Evolutionary conservation across 2,888 invertebrate genomes (phyloP).

Genomic region (Eupithecia centaureata): DNA sequence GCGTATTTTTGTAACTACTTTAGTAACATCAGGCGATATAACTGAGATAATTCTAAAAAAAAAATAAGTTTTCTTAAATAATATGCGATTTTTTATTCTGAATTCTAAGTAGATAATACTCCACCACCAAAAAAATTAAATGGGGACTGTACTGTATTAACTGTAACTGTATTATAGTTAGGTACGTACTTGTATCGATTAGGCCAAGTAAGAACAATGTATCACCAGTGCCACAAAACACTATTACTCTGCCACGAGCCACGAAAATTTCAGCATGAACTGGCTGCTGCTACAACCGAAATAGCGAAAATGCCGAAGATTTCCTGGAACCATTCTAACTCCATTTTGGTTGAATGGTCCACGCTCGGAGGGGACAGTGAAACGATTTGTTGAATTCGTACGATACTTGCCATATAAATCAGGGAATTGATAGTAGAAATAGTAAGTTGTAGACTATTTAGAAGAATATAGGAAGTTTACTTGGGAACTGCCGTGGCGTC

Average conservation of each 20-base stretch:
- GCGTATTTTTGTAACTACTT: no score
- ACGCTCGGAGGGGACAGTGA: conserved; percentile 27
- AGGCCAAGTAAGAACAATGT: background rate
- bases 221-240: background rate
- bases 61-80: no score
- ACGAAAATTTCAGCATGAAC: conserved; percentile 72
- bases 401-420: conserved; percentile 23
- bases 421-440: conserved; percentile 3
- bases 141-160: no score
- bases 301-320: conserved; percentile 57
- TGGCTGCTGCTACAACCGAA: conserved; percentile 54
- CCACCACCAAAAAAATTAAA: no score
- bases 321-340: conserved; percentile 43
- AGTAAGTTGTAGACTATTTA: background rate
- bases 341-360: conserved; percentile 39
- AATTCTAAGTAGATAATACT: no score
- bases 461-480: background rate
- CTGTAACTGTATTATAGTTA: no score
- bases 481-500: no score
- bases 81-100: no score
- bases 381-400: conserved; percentile 31
- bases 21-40: no score
- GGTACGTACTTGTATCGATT: background rate
- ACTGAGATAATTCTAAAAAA: no score
- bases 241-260: conserved; percentile 31